phyloP scores from a whole-genome alignment of 2,888 invertebrate genomes.

The Zonitis immaculata region DNA sequence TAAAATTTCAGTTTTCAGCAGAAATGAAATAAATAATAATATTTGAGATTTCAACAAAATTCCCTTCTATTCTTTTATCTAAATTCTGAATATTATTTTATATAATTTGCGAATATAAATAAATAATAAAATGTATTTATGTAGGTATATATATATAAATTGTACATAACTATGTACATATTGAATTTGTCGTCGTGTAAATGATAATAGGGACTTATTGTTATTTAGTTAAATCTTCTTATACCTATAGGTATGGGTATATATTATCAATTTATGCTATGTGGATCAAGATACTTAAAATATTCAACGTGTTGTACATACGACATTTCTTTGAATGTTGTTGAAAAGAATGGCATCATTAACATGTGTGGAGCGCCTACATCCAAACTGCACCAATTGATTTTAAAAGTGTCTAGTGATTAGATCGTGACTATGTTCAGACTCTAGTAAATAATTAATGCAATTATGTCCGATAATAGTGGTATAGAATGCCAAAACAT shows the following conservation, averaged over 20 bases:
- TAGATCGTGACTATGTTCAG: conserved; percentile 18
- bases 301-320: neutral
- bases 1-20: neutral
- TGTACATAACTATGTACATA: no score
- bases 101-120: neutral
- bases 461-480: neutral
- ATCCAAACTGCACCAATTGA: conserved; percentile 20
- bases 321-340: neutral
- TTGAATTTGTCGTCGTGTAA: neutral
- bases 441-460: conserved; percentile 17
- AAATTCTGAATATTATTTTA: neutral
- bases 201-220: neutral
- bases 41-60: neutral
- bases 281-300: neutral
- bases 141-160: no score
- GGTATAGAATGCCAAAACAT: neutral
- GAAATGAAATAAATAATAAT: neutral
- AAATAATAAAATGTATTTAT: neutral
- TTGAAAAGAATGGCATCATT: conserved; percentile 1
- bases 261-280: neutral
- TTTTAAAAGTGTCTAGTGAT: conserved; percentile 19
- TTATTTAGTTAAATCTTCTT: no score
- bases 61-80: neutral
- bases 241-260: no score
- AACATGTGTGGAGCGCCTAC: conserved; percentile 13